Evolutionary conservation across 2,113 vertebrate species (phyloP).

Genomic region (Chelonoidis abingdonii): DNA sequence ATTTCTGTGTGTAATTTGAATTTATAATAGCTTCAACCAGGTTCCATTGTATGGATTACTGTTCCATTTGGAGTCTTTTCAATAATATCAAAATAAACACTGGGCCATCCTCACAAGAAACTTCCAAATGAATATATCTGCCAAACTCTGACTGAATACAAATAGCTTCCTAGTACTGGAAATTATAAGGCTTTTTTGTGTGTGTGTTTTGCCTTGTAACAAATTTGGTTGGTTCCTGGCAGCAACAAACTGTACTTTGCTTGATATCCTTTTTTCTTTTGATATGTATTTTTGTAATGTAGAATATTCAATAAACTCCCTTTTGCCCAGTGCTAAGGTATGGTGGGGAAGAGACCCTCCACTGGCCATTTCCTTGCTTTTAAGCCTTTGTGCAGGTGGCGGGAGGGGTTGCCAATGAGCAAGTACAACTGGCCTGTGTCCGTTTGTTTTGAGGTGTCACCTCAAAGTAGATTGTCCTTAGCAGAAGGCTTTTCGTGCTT

Average conservation of each 20-base stretch:
- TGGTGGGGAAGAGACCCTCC: background rate
- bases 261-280: background rate
- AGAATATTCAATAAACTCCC: background rate
- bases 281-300: background rate
- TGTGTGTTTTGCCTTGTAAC: fast-evolving
- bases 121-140: slow-evolving; percentile 27
- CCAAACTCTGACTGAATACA: slow-evolving; percentile 16
- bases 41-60: slow-evolving; percentile 44
- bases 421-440: background rate
- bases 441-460: background rate
- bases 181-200: background rate
- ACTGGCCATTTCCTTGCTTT: background rate
- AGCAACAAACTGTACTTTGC: background rate
- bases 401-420: background rate
- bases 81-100: slow-evolving; percentile 36
- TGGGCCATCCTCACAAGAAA: slow-evolving; percentile 25
- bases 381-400: background rate
- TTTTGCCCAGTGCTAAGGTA: background rate
- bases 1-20: slow-evolving; percentile 5
- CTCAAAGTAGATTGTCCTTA: background rate
- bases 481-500: background rate
- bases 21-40: background rate
- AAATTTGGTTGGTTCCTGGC: background rate
- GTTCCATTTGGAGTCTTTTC: slow-evolving; percentile 34
- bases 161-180: background rate